These are phyloP conservation scores for Polyommatus icarus DNA, from an alignment of 2,888 invertebrate species.

Conservation along the genomic window DNA sequence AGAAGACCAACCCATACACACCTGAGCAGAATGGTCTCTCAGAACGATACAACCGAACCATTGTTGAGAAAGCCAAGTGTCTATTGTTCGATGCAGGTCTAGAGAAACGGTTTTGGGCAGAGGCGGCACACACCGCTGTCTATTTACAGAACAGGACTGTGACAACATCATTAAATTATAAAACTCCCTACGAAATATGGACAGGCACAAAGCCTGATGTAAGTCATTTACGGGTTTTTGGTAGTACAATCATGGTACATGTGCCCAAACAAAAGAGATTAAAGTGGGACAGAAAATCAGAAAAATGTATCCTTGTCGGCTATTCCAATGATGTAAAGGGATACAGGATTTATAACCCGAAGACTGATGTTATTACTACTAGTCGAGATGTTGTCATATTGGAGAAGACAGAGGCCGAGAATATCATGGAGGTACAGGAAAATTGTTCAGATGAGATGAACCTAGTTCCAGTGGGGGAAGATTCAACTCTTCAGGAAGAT, in stretches of 20 bases:
- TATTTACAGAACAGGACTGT: constrained; percentile 34
- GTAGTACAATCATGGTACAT: no score
- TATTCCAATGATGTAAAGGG: constrained; percentile 43
- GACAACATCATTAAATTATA: background rate
- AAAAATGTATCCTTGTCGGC: constrained; percentile 41
- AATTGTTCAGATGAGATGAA: constrained; percentile 37
- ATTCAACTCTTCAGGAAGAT: constrained; percentile 34
- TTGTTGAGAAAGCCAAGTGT: constrained; percentile 40
- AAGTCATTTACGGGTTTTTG: no score
- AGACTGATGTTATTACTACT: constrained; percentile 17
- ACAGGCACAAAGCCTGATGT: no score
- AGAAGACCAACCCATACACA: constrained; percentile 36
- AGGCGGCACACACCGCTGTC: constrained; percentile 32
- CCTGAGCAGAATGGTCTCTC: constrained; percentile 42
- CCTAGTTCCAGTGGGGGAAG: constrained; percentile 44
- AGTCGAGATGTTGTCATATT: constrained; percentile 36
- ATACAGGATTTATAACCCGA: constrained; percentile 42
- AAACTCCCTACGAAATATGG: no score
- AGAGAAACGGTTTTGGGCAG: constrained; percentile 33
- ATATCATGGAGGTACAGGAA: constrained; percentile 39
- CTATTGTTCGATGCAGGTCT: constrained; percentile 34
- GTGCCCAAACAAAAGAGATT: no score
- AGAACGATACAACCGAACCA: constrained; percentile 41
- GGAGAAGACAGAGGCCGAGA: constrained; percentile 37
- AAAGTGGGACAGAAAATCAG: no score